phyloP scores from a whole-genome alignment of 2,888 invertebrate genomes.

The Carcina quercana region DNA sequence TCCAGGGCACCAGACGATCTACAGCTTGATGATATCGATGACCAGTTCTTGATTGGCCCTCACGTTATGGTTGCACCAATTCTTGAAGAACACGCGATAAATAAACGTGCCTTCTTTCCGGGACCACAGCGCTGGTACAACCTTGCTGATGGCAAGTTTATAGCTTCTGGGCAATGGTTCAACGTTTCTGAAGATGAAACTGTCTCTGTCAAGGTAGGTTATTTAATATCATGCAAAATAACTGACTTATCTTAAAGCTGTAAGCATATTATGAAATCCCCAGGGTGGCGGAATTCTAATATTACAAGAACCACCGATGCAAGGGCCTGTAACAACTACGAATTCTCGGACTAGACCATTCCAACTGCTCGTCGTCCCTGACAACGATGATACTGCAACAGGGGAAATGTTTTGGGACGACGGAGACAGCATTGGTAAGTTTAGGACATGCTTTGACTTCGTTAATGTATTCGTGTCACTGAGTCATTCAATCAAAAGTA shows the following conservation, averaged over 20 bases:
- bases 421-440: constrained; percentile 81
- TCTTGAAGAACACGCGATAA: constrained; percentile 62
- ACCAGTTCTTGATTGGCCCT: constrained; percentile 86
- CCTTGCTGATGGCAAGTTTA: constrained; percentile 44
- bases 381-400: constrained; percentile 57
- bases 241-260: no score
- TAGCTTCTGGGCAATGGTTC: constrained; percentile 34
- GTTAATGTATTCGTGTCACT: no score
- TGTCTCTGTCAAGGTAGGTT: constrained; percentile 71
- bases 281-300: constrained; percentile 84
- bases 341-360: constrained; percentile 77
- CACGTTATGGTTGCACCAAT: constrained; percentile 84
- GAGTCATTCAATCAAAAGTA: no score
- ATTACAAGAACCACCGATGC: constrained; percentile 72
- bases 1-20: background rate
- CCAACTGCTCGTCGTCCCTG: constrained; percentile 77
- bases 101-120: constrained; percentile 76
- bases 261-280: no score
- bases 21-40: constrained; percentile 75
- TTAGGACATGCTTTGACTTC: background rate
- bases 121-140: constrained; percentile 80
- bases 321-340: constrained; percentile 65
- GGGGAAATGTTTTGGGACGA: constrained; percentile 90
- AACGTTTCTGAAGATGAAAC: constrained; percentile 69
- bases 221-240: no score